Evolutionary conservation across 2,888 invertebrate species (phyloP), one percentile per base, ranked within the genome.

Genomic region (Siphlonurus alternatus): DNA sequence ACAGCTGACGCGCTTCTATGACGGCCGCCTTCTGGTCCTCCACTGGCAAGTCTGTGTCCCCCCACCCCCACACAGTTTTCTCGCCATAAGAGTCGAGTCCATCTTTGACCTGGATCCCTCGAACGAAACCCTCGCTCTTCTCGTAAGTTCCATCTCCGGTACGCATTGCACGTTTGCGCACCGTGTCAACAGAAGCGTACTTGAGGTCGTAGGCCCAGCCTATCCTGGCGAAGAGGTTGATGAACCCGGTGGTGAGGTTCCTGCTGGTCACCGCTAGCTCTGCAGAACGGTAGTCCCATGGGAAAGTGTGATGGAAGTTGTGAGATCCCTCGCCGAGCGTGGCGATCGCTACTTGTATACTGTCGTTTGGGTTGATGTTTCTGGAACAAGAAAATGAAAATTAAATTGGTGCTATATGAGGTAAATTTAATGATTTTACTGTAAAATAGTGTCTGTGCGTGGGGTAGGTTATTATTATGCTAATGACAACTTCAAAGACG

Each of bases 291-390:
- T 94, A 94, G 75, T 94, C 94, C 87, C 90, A 91, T 0, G 93
- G 93, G 76, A 94, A 94, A 0, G 88, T 87, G 76, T 94, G 94
- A 94, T n/a, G n/a, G n/a, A n/a, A n/a, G n/a, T n/a, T n/a, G n/a
- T n/a, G n/a, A n/a, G n/a, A n/a, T n/a, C n/a, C 94, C 75, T 92
- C 91, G 0, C 92, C 92, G 76, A 89, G 79, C 0, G 89, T 84
- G 23, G 85, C 71, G 0, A 88, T 71, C 0, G 90, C 83, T 0
- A 93, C 92, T 1, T 79, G 76, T 68, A 81, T 79, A 73, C 89
- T 93, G 76, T 94, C 87, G 0, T 82, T 78, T 0, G 94, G 92
- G 74, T 84, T 87, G 70, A 94, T 87, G 73, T 79, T 77, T 69
- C 91, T 88, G 75, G 61, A 72, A 72, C 64, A 38, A 53, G 71